Evolutionary conservation across 2,888 invertebrate genomes (phyloP), one percentile per base, ranked within the genome.

Genomic region (Globia sparganii): DNA sequence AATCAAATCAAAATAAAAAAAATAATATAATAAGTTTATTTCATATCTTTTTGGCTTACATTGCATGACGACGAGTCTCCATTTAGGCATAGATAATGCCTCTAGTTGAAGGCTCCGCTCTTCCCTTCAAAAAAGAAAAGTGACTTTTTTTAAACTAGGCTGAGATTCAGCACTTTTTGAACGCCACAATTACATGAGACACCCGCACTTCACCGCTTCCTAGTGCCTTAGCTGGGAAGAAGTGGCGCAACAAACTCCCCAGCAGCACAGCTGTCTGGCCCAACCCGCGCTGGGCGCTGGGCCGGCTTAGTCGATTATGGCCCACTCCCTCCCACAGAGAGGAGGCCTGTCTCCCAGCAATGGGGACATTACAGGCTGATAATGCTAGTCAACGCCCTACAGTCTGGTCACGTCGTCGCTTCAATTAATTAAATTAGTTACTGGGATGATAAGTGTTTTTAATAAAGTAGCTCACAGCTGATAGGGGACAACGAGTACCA

Each of bases 351-450:
- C 11, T 25, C 25, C 53, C 53, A 53, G 3, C 4, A 25, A 9
- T 25, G 1, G 49, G 4, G n/a, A 53, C 25, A 3, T n/a, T n/a
- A 25, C 25, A n/a, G 53, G 53, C 25, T n/a, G 25, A 28, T 61
- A 9, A n/a, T 25, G 21, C 9, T 49, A 58, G n/a, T 59, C 71
- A 56, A 61, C 70, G 49, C 70, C 68, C 65, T 28, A 31, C 31
- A n/a, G 56, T 28, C 64, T 37, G 53, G 62, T 85, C 77, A 71
- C 75, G 40, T 58, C 75, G 40, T 58, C 37, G 13, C 31, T 71
- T 83, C 70, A 77, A 70, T 85, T 75, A 74, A 78, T 76, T 75
- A 64, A 64, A 75, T 58, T 65, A 73, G 49, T 21, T 61, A 74
- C 49, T 56, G 28, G 31, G 28, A 34, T 58, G 72, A 70, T 75